Conservation (phyloP, 2,797 vertebrate genomes). For the Mallotus villosus region DNA sequence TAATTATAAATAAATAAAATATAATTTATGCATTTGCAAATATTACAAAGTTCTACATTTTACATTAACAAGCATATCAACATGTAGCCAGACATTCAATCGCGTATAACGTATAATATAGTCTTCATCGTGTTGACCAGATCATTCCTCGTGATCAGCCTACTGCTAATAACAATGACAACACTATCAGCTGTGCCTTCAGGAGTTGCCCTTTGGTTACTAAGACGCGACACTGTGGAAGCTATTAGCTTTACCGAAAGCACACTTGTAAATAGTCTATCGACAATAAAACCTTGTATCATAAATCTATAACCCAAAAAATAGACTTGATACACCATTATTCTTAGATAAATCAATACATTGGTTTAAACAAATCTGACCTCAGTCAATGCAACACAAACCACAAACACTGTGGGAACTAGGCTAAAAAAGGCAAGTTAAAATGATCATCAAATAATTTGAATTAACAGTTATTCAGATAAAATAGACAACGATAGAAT, state of each 20-base stretch:
- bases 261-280: neutral
- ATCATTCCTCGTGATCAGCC: slow-evolving; percentile 60
- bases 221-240: slow-evolving; percentile 67
- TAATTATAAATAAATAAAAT: neutral
- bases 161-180: slow-evolving; percentile 73
- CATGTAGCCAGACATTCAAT: neutral
- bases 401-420: no score
- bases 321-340: no score
- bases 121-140: slow-evolving; percentile 37
- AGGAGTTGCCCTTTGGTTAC: slow-evolving; percentile 75
- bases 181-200: slow-evolving; percentile 71
- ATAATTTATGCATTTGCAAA: no score
- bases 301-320: neutral
- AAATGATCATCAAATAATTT: no score
- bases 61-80: neutral
- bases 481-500: no score
- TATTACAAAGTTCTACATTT: no score
- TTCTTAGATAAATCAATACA: neutral
- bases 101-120: no score
- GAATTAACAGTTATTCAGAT: no score
- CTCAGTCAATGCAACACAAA: neutral
- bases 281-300: neutral
- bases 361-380: neutral
- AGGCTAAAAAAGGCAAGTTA: no score
- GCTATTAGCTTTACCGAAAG: neutral